Conservation (phyloP, 1,140 invertebrate species). For the Sitobion miscanthi region DNA sequence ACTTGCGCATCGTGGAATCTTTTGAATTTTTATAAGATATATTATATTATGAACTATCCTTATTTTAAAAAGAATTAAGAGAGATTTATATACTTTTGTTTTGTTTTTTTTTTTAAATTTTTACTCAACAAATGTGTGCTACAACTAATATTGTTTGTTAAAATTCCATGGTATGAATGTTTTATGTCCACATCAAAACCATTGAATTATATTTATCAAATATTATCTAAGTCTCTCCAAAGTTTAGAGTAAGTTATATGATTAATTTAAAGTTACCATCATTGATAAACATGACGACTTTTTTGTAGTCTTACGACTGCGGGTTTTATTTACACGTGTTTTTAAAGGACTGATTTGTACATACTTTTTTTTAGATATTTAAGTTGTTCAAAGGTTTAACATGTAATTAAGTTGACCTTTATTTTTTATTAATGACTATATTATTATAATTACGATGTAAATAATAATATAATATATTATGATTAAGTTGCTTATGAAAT, state of each 20-base stretch:
- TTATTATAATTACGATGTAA: conserved; percentile 37
- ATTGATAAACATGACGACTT: conserved; percentile 14
- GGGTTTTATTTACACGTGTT: conserved; percentile 21
- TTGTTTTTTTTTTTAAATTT: neutral
- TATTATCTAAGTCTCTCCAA: neutral
- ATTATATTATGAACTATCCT: neutral
- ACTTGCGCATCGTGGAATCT: neutral
- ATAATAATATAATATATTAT: conserved; percentile 17
- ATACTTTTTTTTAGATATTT: conserved; percentile 39
- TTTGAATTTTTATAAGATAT: neutral
- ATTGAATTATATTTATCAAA: neutral
- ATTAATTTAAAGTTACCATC: conserved; percentile 46
- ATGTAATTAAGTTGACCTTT: neutral
- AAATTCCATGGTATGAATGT: neutral
- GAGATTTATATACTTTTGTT: neutral
- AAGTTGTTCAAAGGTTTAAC: conserved; percentile 33
- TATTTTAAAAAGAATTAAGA: neutral
- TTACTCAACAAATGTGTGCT: neutral
- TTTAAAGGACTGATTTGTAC: conserved; percentile 55
- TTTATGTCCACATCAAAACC: neutral
- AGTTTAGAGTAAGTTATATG: conserved; percentile 29
- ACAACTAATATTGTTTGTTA: neutral
- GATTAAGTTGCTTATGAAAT: neutral
- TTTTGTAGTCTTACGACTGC: neutral
- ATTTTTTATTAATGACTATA: conserved; percentile 35